These are phyloP conservation scores for Rutilus rutilus DNA, from an alignment of 2,113 vertebrate species.

Conservation along the genomic window DNA sequence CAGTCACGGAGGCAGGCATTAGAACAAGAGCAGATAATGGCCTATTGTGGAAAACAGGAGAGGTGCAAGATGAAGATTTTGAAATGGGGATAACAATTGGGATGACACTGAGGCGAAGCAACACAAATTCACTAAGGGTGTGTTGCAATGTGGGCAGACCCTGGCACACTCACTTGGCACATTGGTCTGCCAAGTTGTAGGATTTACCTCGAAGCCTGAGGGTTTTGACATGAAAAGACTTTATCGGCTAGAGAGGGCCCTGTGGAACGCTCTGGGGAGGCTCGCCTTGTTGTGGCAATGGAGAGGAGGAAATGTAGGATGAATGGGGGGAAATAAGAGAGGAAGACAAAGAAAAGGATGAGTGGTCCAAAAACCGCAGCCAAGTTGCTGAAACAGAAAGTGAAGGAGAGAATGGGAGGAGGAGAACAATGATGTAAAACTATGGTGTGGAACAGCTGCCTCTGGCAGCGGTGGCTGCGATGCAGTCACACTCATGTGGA, in stretches of 20 bases:
- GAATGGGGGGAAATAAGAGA: conserved; percentile 67
- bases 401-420: conserved; percentile 48
- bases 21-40: neutral
- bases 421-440: conserved; percentile 61
- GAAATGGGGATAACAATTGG: conserved; percentile 50
- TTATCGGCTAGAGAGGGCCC: conserved; percentile 72
- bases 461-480: conserved; percentile 38
- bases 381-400: conserved; percentile 49
- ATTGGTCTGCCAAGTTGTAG: conserved; percentile 79
- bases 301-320: conserved; percentile 65
- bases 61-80: conserved; percentile 17
- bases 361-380: conserved; percentile 54
- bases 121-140: conserved; percentile 59
- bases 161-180: conserved; percentile 75
- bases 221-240: conserved; percentile 77
- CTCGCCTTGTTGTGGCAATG: conserved; percentile 67
- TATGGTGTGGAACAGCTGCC: conserved; percentile 58
- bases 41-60: conserved; percentile 13
- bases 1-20: neutral
- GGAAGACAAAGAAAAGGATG: conserved; percentile 35
- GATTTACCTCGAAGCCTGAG: conserved; percentile 79
- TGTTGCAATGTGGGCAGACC: conserved; percentile 73
- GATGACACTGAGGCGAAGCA: conserved; percentile 59
- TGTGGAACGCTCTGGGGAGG: conserved; percentile 63
- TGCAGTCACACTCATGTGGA: conserved; percentile 15